A percentile compares a stretch with the other conserved stretches of the same genome.
phyloP scores from a whole-genome alignment of 2,888 invertebrate genomes.

The Andricus curvator region DNA sequence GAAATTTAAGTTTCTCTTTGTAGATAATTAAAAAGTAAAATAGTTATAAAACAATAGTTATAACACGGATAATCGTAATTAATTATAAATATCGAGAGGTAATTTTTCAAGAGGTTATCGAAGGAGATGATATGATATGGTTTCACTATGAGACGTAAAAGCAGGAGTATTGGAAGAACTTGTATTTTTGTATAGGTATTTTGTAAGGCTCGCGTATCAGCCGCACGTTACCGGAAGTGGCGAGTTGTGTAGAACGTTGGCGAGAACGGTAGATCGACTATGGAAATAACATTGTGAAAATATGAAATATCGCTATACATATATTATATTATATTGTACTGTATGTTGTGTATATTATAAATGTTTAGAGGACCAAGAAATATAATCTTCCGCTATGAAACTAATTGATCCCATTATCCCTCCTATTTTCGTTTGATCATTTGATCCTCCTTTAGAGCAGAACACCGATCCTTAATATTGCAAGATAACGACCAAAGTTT shows the following conservation, averaged over 20 bases:
- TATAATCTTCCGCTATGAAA: slow-evolving; percentile 64
- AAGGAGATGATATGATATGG: slow-evolving; percentile 14
- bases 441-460: slow-evolving; percentile 9
- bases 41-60: not conserved
- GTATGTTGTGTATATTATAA: slow-evolving; percentile 71
- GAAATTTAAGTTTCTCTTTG: slow-evolving; percentile 6
- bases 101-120: slow-evolving; percentile 32
- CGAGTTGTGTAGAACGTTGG: slow-evolving; percentile 19
- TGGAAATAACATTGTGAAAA: slow-evolving; percentile 56
- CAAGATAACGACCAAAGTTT: slow-evolving; percentile 37
- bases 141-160: slow-evolving; percentile 41
- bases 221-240: slow-evolving; percentile 18
- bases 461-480: not conserved
- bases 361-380: slow-evolving; percentile 76
- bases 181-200: slow-evolving; percentile 61
- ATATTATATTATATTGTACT: slow-evolving; percentile 59
- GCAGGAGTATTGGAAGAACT: slow-evolving; percentile 53
- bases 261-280: slow-evolving; percentile 43
- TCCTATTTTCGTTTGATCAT: slow-evolving; percentile 3
- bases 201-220: slow-evolving; percentile 49
- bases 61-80: slow-evolving; percentile 27
- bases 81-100: slow-evolving; percentile 42
- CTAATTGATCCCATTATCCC: slow-evolving; percentile 21
- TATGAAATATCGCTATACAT: slow-evolving; percentile 54
- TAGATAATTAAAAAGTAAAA: slow-evolving; percentile 42